Evolutionary conservation across 2,113 vertebrate genomes (phyloP), one percentile per base, ranked within the genome.

Genomic region (Odontophorus gujanensis): DNA sequence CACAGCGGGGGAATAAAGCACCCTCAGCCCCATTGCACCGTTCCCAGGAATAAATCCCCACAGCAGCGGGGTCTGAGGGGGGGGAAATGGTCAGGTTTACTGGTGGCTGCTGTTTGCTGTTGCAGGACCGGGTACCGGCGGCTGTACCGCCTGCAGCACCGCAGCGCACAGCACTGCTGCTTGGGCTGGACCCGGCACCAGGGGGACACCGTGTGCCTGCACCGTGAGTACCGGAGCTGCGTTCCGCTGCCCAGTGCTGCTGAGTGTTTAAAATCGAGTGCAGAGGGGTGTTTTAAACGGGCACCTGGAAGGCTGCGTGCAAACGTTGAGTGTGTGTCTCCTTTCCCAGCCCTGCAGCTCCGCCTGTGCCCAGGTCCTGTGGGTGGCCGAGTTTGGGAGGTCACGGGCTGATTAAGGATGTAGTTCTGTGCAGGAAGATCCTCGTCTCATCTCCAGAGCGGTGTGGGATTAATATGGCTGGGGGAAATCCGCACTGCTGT

Each of bases 101-200:
- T 22, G 45, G 38, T 0, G 71, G 7, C 5, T 3, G 72, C 87
- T 11, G 17, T 74, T 91, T 48, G 81, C 30, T 90, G 76, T 96
- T 96, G 72, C 97, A 99, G 99, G 87, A 98, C 98, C 0, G 96
- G 98, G 24, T 98, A 98, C 97, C 96, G 98, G 91, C 99, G 99
- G 91, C 97, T 98, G 62, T 99, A 99, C 96, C 63, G 93, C 38
- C 77, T 98, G 89, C 98, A 97, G 36, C 92, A 97, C 81, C 98
- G 97, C 74, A 97, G 97, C 0, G 96, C 97, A 5, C 97, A 98
- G 96, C 97, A 97, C 91, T 99, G 99, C 72, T 99, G 99, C 82
- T 97, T 97, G 0, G 99, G 99, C 18, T 99, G 99, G 99, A 97
- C 98, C 57, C 99, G 98, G 89, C 98, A 96, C 9, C 97, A 98